Base-by-base conservation (phyloP, 1,140 invertebrate genomes). In the Steinernema khuongi region DNA sequence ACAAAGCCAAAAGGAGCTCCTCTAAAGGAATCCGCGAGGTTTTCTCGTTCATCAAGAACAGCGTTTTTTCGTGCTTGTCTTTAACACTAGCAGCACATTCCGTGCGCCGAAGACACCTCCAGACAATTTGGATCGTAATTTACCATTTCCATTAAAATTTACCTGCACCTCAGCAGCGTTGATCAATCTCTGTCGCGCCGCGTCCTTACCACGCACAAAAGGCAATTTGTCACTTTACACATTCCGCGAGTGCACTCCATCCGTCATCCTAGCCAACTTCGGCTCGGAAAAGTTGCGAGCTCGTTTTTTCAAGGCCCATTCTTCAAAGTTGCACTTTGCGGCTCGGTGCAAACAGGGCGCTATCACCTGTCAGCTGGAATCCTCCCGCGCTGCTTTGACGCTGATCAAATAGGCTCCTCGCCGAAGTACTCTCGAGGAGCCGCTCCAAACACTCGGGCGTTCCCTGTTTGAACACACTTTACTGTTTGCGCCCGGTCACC, bases 401-500 rank as follows among this genome's bases (percentile, higher is more conserved):
- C 26, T 60, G 50, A 60, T 60, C 50, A 60, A 60, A 60, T 60
- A 60, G 22, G 4, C 36, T 41, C 22, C 50, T 60, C 50, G n/a
- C n/a, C 11, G 50, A 60, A 4, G 50, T 14, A 14, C 26, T 41
- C 36, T n/a, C 36, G 36, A 7, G 7, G n/a, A 41, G 36, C 36
- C 36, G n/a, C 36, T n/a, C 7, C 7, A n/a, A 41, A n/a, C 36
- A 41, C 50, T 60, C 50, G 50, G 19, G 26, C 50, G 50, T 60
- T 22, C 50, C 2, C 22, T 60, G 26, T 60, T 60, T 60, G 50
- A 60, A 60, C 50, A 60, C 26, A 60, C 50, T 60, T 60, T 26
- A 60, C 50, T 60, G 50, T 60, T 60, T 60, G 50, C 50, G 50
- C 50, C 50, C 11, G 50, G 50, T 60, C 14, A 60, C 50, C 50